Percentiles rank a stretch among this genome's conserved stretches.
These are phyloP conservation scores for Candidula unifasciata DNA, from an alignment of 2,888 invertebrate species.

Conservation along the genomic window DNA sequence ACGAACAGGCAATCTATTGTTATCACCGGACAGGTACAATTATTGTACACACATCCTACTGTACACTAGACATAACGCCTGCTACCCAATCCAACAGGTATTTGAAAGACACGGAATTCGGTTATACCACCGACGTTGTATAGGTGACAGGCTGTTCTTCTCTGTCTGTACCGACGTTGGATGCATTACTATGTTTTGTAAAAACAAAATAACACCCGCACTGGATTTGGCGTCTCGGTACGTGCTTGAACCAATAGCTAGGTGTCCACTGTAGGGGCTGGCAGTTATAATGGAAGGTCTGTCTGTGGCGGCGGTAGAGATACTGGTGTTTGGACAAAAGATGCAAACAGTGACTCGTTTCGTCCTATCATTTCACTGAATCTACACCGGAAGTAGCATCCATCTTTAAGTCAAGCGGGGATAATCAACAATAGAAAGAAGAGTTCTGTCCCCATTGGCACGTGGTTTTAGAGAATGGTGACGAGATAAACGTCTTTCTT, in stretches of 20 bases:
- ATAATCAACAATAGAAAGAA: no score
- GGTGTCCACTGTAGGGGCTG: not conserved
- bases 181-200: no score
- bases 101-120: not conserved
- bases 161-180: not conserved
- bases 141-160: constrained; percentile 17
- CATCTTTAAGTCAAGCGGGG: not conserved
- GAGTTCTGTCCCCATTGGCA: no score
- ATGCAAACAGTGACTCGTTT: not conserved
- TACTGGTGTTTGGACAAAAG: not conserved
- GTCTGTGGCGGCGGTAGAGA: not conserved
- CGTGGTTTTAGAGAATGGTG: no score
- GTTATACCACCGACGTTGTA: not conserved
- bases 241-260: constrained; percentile 7
- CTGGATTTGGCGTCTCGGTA: not conserved
- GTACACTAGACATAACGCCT: not conserved
- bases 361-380: not conserved
- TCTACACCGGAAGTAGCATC: constrained; percentile 15
- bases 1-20: not conserved
- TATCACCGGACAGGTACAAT: not conserved
- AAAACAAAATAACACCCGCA: not conserved
- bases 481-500: no score
- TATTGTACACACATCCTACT: not conserved
- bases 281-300: not conserved
- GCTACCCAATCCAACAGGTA: not conserved